Base-by-base conservation (phyloP, 2,888 invertebrate species). In the Cryptocheilus praepositus region DNA sequence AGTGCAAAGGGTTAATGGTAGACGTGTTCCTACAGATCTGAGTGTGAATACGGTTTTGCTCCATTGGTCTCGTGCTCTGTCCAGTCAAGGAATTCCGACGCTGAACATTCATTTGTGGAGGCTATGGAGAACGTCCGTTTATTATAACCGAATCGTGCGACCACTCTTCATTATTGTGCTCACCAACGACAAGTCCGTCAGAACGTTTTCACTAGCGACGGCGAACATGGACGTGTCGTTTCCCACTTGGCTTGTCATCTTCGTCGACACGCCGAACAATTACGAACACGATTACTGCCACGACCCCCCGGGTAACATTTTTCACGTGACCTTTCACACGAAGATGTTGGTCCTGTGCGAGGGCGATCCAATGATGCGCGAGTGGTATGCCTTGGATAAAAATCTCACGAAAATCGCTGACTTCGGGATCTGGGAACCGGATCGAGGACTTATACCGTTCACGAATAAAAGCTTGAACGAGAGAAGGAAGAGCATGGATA, bases 311-410 rank as follows among this genome's bases (percentile, higher is more conserved):
- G 68, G 64, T n/a, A 84, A 83, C 59, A 57, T 59, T 0, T 81
- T 84, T 15, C 43, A 77, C 51, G n/a, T 86, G 2, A 63, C 59
- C 0, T 83, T 82, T 67, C 64, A 82, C 44, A 76, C 77, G 11
- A 69, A 81, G 60, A 77, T 85, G 79, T 36, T 84, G 11, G 80
- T 84, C 0, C 52, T 66, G 7, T 81, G 83, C 19, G n/a, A 49
- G 19, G 16, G 44, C 0, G 64, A 75, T 19, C 28, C 64, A 1
- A 16, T 36, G 0, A 18, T 85, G 2, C 68, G 62, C 0, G 85
- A 85, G 54, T 84, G 84, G 82, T 85, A 82, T 66, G 67, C 81
- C 2, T 16, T 79, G 3, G 63, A 70, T 3, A 28, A 13, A 72
- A 78, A 59, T 74, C 71, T 65, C 72, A 76, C 63, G 0, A 64